Conservation (phyloP, 2,797 vertebrate species). For the Taeniopygia guttata region DNA sequence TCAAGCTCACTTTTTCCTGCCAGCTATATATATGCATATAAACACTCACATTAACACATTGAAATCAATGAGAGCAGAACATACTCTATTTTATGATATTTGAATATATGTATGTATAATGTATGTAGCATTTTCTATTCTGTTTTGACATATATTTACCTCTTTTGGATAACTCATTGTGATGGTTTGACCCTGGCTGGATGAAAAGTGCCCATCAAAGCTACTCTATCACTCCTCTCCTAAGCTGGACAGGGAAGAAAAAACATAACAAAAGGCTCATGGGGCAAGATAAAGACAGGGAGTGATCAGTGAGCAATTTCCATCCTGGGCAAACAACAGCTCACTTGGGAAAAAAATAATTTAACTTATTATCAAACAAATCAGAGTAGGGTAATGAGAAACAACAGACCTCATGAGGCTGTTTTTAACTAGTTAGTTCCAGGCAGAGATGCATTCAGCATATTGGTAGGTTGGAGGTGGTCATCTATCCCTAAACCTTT, state of each 20-base stretch:
- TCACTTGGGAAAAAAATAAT: background rate
- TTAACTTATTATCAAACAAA: background rate
- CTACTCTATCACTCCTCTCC: background rate
- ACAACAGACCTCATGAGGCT: background rate
- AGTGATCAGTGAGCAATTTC: background rate
- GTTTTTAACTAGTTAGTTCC: background rate
- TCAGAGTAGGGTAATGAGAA: background rate
- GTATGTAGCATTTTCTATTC: background rate
- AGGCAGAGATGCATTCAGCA: background rate
- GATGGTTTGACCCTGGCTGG: background rate
- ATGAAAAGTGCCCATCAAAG: background rate
- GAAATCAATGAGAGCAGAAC: background rate
- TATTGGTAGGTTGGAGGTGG: background rate
- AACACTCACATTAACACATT: background rate
- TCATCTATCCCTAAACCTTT: background rate
- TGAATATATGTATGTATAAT: background rate
- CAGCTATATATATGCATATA: background rate
- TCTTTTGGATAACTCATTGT: background rate
- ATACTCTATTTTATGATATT: background rate
- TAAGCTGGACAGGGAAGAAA: background rate
- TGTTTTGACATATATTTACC: background rate
- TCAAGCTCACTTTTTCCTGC: background rate
- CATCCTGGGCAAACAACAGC: background rate
- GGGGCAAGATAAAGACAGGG: background rate
- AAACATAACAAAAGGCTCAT: background rate